These are phyloP conservation scores for Xerus inauris DNA, from an alignment of 2,113 vertebrate genomes.

Conservation along the genomic window DNA sequence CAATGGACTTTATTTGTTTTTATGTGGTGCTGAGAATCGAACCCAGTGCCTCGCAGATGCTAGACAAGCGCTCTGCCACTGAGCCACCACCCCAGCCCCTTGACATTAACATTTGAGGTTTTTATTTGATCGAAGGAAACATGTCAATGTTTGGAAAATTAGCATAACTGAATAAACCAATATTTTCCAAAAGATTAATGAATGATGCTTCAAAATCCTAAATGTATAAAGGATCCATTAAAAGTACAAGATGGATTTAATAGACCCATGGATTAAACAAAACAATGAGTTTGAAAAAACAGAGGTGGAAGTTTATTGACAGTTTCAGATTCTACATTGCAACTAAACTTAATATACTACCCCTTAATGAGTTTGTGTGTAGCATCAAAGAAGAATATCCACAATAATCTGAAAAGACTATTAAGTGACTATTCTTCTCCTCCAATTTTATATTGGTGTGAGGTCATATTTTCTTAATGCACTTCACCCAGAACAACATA, in stretches of 20 bases:
- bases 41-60: too few species aligned
- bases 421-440: background rate
- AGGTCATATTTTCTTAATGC: constrained; percentile 36
- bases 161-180: background rate
- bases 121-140: background rate
- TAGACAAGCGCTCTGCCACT: too few species aligned
- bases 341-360: background rate
- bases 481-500: constrained; percentile 38
- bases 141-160: background rate
- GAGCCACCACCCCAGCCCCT: too few species aligned
- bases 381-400: constrained; percentile 7
- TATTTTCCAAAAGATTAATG: constrained; percentile 13
- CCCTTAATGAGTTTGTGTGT: background rate
- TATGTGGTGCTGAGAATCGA: too few species aligned
- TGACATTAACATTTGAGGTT: too few species aligned
- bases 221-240: background rate
- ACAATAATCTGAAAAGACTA: background rate
- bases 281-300: too few species aligned
- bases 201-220: background rate
- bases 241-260: background rate
- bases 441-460: constrained; percentile 21
- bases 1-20: too few species aligned
- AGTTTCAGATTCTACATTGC: background rate
- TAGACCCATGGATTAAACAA: background rate
- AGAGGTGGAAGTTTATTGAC: background rate